Percentiles rank a stretch among this genome's conserved stretches.
These are phyloP conservation scores for Ophiothrix spiculata DNA, from an alignment of 35 echinoderm and acorn worm genomes.

Conservation along the genomic window DNA sequence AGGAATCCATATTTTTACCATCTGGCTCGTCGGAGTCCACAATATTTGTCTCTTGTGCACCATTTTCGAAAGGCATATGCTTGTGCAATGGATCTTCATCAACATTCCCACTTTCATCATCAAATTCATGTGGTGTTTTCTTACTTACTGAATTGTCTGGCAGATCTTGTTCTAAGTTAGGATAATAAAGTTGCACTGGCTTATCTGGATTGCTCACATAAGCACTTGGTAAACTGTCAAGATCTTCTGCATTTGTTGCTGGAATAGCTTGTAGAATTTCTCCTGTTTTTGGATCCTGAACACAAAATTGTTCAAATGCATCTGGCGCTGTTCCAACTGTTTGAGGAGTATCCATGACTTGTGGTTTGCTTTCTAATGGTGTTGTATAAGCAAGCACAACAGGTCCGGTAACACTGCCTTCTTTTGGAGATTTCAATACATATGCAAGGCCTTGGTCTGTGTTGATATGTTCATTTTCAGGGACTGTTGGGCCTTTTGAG, in stretches of 20 bases:
- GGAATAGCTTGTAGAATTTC: slow-evolving; percentile 49
- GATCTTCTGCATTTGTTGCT: slow-evolving; percentile 42
- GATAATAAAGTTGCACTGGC: background rate
- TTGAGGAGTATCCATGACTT: background rate
- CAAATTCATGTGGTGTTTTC: too few relatives aligned
- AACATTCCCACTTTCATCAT: too few relatives aligned
- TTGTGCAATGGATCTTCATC: too few relatives aligned
- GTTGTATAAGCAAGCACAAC: background rate
- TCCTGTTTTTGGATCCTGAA: slow-evolving; percentile 43
- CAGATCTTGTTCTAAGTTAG: background rate
- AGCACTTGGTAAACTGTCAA: background rate
- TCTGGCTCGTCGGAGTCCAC: too few relatives aligned
- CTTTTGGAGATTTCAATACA: slow-evolving; percentile 40
- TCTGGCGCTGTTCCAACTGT: background rate
- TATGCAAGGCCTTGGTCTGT: slow-evolving; percentile 73
- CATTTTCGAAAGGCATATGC: too few relatives aligned
- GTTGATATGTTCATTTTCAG: slow-evolving; percentile 23
- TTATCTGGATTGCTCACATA: background rate
- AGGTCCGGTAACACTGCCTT: background rate
- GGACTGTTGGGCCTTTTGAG: too few relatives aligned
- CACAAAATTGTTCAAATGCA: too few relatives aligned
- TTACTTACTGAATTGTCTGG: too few relatives aligned
- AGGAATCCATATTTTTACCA: too few relatives aligned
- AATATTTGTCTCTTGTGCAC: too few relatives aligned
- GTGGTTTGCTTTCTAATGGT: background rate